phyloP scores from a whole-genome alignment of 2,888 invertebrate species.

The Heliconius ismenius region DNA sequence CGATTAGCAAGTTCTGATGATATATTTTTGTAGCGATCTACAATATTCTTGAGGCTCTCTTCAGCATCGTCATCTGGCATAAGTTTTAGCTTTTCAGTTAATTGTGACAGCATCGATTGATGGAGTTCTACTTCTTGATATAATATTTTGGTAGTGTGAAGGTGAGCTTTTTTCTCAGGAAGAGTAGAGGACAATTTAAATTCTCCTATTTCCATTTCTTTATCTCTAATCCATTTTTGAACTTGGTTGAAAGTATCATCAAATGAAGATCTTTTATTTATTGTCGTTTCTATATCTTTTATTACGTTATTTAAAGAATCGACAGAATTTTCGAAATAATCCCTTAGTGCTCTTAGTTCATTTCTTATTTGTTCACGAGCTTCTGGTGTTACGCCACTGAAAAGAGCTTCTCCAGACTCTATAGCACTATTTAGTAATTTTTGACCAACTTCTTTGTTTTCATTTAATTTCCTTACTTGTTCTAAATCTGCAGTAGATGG shows the following conservation, averaged over 20 bases:
- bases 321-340: slow-evolving; percentile 91
- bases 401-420: slow-evolving; percentile 93
- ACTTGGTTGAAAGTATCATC: slow-evolving; percentile 95
- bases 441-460: slow-evolving; percentile 90
- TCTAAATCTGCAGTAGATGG: slow-evolving; percentile 89
- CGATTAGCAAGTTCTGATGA: slow-evolving; percentile 85
- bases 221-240: slow-evolving; percentile 92
- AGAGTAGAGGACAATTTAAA: slow-evolving; percentile 89
- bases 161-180: slow-evolving; percentile 92
- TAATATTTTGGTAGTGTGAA: slow-evolving; percentile 90
- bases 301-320: slow-evolving; percentile 92
- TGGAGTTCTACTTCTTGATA: slow-evolving; percentile 93
- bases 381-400: slow-evolving; percentile 92
- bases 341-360: slow-evolving; percentile 90
- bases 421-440: slow-evolving; percentile 88
- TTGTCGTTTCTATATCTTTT: slow-evolving; percentile 92
- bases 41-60: slow-evolving; percentile 87
- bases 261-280: slow-evolving; percentile 95
- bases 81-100: slow-evolving; percentile 90
- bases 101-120: slow-evolving; percentile 90
- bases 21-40: slow-evolving; percentile 86
- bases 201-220: slow-evolving; percentile 87
- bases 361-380: slow-evolving; percentile 92
- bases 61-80: slow-evolving; percentile 91
- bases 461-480: slow-evolving; percentile 87